Evolutionary conservation across 2,888 invertebrate species (phyloP).

Genomic region (Cryptocheilus praepositus): DNA sequence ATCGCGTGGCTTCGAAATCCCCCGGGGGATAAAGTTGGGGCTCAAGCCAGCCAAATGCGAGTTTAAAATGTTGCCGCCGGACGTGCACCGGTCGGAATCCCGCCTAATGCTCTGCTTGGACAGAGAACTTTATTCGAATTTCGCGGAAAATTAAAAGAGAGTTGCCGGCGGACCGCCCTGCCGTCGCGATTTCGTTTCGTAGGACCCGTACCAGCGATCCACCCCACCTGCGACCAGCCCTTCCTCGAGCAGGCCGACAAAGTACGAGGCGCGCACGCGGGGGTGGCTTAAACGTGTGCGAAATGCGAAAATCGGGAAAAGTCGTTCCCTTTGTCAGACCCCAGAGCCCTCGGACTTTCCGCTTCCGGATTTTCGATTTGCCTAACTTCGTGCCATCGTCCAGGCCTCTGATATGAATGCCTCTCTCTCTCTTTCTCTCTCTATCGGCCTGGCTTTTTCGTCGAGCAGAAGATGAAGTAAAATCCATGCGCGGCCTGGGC

Average conservation of each 20-base stretch:
- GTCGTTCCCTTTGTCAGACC: constrained; percentile 39
- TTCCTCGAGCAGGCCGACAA: background rate
- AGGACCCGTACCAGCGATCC: background rate
- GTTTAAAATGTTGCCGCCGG: constrained; percentile 70
- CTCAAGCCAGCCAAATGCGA: constrained; percentile 73
- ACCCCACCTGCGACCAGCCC: background rate
- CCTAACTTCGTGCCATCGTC: constrained; percentile 36
- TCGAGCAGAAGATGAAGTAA: too few species aligned
- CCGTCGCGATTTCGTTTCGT: background rate
- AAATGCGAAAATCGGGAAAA: constrained; percentile 47
- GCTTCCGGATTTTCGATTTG: constrained; percentile 47
- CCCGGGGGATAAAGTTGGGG: constrained; percentile 67
- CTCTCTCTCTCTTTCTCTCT: background rate
- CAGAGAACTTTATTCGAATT: constrained; percentile 70
- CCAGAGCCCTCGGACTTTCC: constrained; percentile 30
- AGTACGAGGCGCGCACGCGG: constrained; percentile 11
- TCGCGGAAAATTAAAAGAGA: constrained; percentile 68
- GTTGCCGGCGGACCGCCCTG: constrained; percentile 51
- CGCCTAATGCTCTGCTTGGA: constrained; percentile 64
- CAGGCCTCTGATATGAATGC: constrained; percentile 5
- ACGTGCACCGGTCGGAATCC: constrained; percentile 51
- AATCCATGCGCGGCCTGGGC: too few species aligned
- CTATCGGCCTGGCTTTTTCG: too few species aligned
- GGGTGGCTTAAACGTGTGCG: constrained; percentile 47
- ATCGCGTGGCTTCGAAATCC: constrained; percentile 56